Percentiles rank a stretch among this genome's conserved stretches.
Evolutionary conservation across 2,113 vertebrate genomes (phyloP).

Genomic region (Ochotona princeps): DNA sequence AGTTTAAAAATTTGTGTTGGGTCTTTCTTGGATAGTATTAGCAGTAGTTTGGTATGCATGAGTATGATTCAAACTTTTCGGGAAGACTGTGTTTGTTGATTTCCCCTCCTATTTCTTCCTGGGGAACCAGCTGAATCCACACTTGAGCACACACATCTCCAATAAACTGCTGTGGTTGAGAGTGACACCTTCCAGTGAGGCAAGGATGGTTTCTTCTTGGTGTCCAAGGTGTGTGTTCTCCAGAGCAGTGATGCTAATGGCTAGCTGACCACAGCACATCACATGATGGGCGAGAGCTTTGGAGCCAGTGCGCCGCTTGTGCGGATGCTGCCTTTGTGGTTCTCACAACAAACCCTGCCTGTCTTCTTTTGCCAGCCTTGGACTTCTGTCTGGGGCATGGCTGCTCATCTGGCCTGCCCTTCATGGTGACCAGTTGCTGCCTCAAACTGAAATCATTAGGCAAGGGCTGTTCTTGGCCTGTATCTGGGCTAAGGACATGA

Average conservation of each 20-base stretch:
- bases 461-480: neutral
- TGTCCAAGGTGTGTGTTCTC: slow-evolving; percentile 38
- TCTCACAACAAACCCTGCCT: neutral
- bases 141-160: slow-evolving; percentile 81
- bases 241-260: slow-evolving; percentile 2
- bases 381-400: neutral
- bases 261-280: slow-evolving; percentile 60
- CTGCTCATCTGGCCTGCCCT: neutral
- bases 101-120: slow-evolving; percentile 61
- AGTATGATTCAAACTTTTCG: neutral
- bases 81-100: neutral
- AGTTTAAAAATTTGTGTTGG: neutral
- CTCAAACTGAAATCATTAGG: neutral
- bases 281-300: neutral
- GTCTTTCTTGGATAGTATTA: neutral
- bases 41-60: neutral
- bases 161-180: slow-evolving; percentile 75
- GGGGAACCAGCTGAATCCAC: slow-evolving; percentile 80
- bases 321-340: neutral
- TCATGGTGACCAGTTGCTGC: neutral
- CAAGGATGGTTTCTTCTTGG: slow-evolving; percentile 10
- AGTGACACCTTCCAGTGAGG: slow-evolving; percentile 31
- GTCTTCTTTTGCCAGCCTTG: neutral
- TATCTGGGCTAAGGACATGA: neutral
- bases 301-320: neutral